Conservation (phyloP, 2,113 vertebrate species). For the Psammodynastes pulverulentus region DNA sequence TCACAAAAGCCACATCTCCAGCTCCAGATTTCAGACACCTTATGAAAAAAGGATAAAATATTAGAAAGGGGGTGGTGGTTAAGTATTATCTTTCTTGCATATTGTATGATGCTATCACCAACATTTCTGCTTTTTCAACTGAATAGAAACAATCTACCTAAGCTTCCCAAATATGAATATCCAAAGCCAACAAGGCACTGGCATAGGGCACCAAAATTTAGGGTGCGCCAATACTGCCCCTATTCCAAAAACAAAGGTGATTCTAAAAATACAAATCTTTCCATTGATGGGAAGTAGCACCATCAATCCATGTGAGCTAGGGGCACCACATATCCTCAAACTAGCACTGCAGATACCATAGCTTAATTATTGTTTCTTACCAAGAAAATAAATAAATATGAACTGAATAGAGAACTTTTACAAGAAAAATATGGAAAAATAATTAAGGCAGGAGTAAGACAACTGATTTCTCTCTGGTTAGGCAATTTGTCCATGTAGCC, state of each 20-base stretch:
- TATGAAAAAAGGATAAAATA: constrained; percentile 7
- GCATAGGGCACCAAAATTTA: background rate
- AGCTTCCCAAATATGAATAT: background rate
- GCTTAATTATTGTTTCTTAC: background rate
- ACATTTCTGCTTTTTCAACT: background rate
- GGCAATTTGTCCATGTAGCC: background rate
- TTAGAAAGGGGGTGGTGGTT: background rate
- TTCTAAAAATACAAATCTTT: background rate
- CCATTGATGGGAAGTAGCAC: background rate
- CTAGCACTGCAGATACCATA: background rate
- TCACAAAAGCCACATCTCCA: constrained; percentile 87
- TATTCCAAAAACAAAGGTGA: background rate
- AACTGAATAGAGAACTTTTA: background rate
- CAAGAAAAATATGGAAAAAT: background rate
- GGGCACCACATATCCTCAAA: background rate
- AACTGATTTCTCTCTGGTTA: background rate
- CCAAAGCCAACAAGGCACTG: background rate
- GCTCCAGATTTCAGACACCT: constrained; percentile 79
- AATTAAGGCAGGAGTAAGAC: background rate
- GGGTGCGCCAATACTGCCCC: background rate
- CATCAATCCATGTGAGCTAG: background rate
- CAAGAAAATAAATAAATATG: background rate
- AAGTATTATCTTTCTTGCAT: background rate
- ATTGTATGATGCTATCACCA: background rate
- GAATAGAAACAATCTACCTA: background rate